Evolutionary conservation across 2,113 vertebrate genomes (phyloP).

Genomic region (Empidonax alnorum): DNA sequence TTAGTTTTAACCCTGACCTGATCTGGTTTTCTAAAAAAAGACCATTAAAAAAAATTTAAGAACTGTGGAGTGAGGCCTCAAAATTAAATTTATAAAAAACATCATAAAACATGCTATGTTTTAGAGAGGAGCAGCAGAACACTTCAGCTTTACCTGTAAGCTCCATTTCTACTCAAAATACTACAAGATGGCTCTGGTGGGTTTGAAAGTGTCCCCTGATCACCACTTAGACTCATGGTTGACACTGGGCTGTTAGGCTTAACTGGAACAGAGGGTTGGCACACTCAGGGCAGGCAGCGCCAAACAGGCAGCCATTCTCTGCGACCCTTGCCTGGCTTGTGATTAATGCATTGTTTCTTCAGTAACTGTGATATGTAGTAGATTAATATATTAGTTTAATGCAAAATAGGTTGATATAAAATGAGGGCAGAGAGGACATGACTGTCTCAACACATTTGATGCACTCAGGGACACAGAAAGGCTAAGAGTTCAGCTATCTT

Average conservation of each 20-base stretch:
- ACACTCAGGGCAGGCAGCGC: background rate
- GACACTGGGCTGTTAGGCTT: background rate
- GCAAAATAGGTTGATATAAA: background rate
- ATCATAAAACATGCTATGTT: background rate
- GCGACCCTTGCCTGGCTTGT: background rate
- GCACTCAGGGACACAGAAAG: background rate
- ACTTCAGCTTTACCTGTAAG: background rate
- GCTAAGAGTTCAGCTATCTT: background rate
- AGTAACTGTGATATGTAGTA: background rate
- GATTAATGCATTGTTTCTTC: background rate
- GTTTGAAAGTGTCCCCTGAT: background rate
- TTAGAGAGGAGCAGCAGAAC: background rate
- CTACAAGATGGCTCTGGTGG: constrained; percentile 28
- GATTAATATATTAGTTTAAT: background rate
- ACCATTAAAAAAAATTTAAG: background rate
- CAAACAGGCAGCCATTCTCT: background rate
- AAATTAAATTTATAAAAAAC: background rate
- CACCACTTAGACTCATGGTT: background rate
- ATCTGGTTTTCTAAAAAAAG: background rate
- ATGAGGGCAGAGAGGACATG: background rate
- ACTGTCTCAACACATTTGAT: background rate
- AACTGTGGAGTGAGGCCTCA: background rate
- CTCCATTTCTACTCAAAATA: background rate
- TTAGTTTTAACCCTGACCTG: background rate
- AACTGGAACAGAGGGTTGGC: background rate